Evolutionary conservation across 2,888 invertebrate genomes (phyloP).

Genomic region (Catocala fraxini): DNA sequence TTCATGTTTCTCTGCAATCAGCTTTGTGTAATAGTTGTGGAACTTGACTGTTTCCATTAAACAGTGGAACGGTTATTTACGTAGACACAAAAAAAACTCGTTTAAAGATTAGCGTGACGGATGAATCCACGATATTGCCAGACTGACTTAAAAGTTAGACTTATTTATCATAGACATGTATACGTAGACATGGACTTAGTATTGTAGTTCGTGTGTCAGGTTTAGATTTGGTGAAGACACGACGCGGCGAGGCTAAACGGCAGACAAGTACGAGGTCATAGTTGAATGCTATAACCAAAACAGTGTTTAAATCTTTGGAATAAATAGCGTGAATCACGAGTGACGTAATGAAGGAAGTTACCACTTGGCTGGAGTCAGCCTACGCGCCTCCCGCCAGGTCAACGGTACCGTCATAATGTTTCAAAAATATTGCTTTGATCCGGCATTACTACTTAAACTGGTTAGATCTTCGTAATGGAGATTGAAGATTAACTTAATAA

Average conservation of each 20-base stretch:
- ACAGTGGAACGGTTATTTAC: conserved; percentile 52
- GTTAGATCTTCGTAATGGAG: conserved; percentile 58
- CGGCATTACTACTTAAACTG: conserved; percentile 63
- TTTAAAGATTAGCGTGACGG: conserved; percentile 52
- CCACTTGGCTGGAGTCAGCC: conserved; percentile 76
- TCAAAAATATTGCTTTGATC: conserved; percentile 68
- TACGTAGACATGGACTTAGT: conserved; percentile 47
- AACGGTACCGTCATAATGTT: conserved; percentile 61
- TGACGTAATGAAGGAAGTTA: conserved; percentile 84
- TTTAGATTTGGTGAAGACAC: conserved; percentile 65
- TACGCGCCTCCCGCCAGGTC: conserved; percentile 73
- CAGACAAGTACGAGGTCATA: conserved; percentile 64
- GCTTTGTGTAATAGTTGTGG: conserved; percentile 59
- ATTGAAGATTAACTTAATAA: conserved; percentile 62
- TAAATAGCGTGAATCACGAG: conserved; percentile 77
- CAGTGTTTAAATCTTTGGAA: conserved; percentile 64
- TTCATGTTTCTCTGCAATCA: conserved; percentile 68
- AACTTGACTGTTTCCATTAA: conserved; percentile 56
- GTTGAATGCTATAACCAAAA: conserved; percentile 62
- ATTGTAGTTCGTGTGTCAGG: conserved; percentile 50
- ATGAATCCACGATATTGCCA: conserved; percentile 50
- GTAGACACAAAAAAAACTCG: conserved; percentile 54
- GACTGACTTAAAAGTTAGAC: conserved; percentile 46
- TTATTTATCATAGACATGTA: conserved; percentile 52
- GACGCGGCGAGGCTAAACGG: conserved; percentile 37